Evolutionary conservation across 2,113 vertebrate genomes (phyloP).

Genomic region (Scolopax mira): DNA sequence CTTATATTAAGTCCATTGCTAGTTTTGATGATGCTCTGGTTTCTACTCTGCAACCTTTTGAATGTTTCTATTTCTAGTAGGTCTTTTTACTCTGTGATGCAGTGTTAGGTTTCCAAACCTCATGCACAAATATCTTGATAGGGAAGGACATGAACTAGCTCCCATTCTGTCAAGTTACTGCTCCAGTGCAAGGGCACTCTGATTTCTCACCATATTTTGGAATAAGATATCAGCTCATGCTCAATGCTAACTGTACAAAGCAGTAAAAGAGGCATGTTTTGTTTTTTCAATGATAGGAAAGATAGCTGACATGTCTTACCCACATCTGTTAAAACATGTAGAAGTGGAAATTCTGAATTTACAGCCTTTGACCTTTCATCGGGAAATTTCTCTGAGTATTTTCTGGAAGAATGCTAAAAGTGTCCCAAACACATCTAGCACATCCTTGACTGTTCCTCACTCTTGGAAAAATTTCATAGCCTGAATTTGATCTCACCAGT

Average conservation of each 20-base stretch:
- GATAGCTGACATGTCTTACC: rapidly evolving
- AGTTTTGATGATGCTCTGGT: background rate
- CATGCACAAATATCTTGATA: background rate
- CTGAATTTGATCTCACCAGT: background rate
- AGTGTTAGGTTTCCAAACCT: background rate
- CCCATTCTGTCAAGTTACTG: background rate
- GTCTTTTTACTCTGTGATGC: background rate
- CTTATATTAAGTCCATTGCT: background rate
- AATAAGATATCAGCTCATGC: background rate
- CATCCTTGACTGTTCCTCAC: background rate
- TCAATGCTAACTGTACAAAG: background rate
- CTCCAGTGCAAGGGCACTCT: background rate
- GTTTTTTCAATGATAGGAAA: background rate
- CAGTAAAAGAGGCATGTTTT: background rate
- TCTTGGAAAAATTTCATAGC: background rate
- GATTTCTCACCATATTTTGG: background rate
- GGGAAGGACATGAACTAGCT: background rate
- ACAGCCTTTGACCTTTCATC: background rate
- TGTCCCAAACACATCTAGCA: background rate
- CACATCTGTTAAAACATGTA: background rate
- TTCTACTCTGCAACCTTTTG: background rate
- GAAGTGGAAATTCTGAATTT: background rate
- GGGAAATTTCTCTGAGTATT: background rate
- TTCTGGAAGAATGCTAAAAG: background rate
- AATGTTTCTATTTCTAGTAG: background rate